Evolutionary conservation across 1,140 invertebrate genomes (phyloP), one percentile per base, ranked within the genome.

Genomic region (Microplitis mediator): DNA sequence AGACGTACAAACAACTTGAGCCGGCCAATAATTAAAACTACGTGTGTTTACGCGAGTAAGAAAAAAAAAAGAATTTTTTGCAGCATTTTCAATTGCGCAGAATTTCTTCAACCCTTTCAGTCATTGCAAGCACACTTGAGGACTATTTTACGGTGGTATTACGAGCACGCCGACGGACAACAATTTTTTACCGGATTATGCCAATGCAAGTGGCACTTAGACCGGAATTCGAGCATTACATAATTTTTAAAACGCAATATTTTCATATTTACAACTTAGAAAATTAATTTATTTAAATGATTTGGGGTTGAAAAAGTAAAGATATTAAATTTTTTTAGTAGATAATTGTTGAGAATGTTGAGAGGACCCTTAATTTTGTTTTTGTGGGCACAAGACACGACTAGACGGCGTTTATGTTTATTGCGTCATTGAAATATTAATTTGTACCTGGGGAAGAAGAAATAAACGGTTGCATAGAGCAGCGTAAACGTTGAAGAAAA

Each of bases 361-460:
- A 54, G 13, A 52, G 16, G 31, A 65, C 65, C 11, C 23, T 50
- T 50, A 34, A 67, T 8, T 14, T 35, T 50, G 51, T 67, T 67
- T 23, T 67, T 71, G 16, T 51, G 23, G 8, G 14, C 34, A 6
- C 14, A 71, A 23, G 31, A 72, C 61, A 70, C 68, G 63, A 71
- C 31, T 67, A 68, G 58, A 54, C 50, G 50, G 34, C 56, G 45
- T 67, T 54, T 35, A 52, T 54, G 65, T 75, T 72, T 68, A 72
- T 69, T 68, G 58, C 54, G 13, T 61, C 65, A 62, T 56, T 75
- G 56, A 75, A 75, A 75, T 75, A 75, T 75, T 75, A 75, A 72
- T 75, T 75, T 50, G 60, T 61, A 16, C 54, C 52, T 23, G 54
- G 54, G 54, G 50, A 69, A 45, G 58, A 32, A 54, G 39, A 45